phyloP scores from a whole-genome alignment of 2,797 vertebrate genomes.

The Chaetodon trifasciatus region DNA sequence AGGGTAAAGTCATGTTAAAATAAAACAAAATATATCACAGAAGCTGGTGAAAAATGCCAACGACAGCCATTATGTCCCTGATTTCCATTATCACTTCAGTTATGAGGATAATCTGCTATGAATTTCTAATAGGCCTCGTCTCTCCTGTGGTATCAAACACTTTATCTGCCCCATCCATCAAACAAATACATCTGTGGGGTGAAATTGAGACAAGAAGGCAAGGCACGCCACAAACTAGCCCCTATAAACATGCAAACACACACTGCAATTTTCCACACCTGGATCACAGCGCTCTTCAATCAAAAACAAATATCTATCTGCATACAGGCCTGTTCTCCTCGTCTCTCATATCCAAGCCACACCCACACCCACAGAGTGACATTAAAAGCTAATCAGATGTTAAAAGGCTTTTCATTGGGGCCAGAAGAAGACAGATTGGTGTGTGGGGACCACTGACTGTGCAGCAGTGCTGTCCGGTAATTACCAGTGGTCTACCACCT shows the following conservation, averaged over 20 bases:
- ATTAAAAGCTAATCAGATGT: conserved; percentile 79
- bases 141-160: conserved; percentile 53
- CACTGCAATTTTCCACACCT: conserved; percentile 40
- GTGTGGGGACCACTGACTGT: conserved; percentile 71
- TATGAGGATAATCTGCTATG: conserved; percentile 72
- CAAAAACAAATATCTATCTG: conserved; percentile 9
- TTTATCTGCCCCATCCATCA: conserved; percentile 68
- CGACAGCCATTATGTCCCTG: conserved; percentile 59
- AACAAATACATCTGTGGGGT: conserved; percentile 19
- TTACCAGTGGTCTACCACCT: conserved; percentile 80
- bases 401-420: conserved; percentile 83
- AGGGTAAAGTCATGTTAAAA: conserved; percentile 17
- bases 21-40: conserved; percentile 38
- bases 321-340: background rate
- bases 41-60: conserved; percentile 26
- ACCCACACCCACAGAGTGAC: conserved; percentile 34
- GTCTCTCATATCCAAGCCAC: conserved; percentile 30
- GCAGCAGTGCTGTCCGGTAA: conserved; percentile 62
- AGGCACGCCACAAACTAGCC: conserved; percentile 28
- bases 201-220: conserved; percentile 8
- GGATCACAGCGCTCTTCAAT: conserved; percentile 31
- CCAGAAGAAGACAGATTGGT: conserved; percentile 78
- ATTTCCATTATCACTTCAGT: conserved; percentile 65
- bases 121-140: conserved; percentile 68
- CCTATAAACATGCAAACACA: conserved; percentile 34